These are phyloP conservation scores for Tragulus kanchil DNA, from an alignment of 2,113 vertebrate species.

Conservation along the genomic window DNA sequence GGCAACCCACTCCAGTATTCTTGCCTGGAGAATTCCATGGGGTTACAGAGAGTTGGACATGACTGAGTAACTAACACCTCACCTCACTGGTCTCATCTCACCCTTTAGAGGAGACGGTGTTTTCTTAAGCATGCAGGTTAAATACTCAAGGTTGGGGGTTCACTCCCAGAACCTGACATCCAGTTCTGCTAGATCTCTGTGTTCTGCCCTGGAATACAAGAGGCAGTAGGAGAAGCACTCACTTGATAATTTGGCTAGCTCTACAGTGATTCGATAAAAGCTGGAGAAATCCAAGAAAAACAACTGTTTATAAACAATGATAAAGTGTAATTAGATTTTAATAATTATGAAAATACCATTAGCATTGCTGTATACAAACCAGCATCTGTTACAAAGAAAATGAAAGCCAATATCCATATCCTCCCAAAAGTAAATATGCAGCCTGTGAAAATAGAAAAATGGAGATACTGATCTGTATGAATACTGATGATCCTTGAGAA, in stretches of 20 bases:
- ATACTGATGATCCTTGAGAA: not conserved
- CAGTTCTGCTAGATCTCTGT: not conserved
- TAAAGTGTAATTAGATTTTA: not conserved
- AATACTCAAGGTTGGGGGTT: not conserved
- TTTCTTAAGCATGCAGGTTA: not conserved
- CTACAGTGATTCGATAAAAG: not conserved
- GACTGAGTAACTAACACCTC: too few species aligned
- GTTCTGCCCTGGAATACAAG: not conserved
- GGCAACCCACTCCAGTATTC: too few species aligned
- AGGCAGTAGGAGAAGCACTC: not conserved
- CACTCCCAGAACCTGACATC: not conserved
- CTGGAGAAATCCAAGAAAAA: not conserved
- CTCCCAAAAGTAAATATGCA: not conserved
- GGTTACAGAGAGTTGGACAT: too few species aligned
- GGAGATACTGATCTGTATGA: not conserved
- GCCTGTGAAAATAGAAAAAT: not conserved
- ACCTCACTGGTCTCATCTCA: not conserved
- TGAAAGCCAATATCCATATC: not conserved
- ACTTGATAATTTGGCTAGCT: not conserved
- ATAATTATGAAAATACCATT: constrained; percentile 13
- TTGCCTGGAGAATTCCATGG: too few species aligned
- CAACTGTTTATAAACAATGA: not conserved
- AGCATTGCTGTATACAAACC: not conserved
- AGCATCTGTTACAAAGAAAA: constrained; percentile 8
- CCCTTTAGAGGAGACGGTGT: not conserved